Evolutionary conservation across 2,797 vertebrate species (phyloP).

Genomic region (Alcedo quadribrachys): DNA sequence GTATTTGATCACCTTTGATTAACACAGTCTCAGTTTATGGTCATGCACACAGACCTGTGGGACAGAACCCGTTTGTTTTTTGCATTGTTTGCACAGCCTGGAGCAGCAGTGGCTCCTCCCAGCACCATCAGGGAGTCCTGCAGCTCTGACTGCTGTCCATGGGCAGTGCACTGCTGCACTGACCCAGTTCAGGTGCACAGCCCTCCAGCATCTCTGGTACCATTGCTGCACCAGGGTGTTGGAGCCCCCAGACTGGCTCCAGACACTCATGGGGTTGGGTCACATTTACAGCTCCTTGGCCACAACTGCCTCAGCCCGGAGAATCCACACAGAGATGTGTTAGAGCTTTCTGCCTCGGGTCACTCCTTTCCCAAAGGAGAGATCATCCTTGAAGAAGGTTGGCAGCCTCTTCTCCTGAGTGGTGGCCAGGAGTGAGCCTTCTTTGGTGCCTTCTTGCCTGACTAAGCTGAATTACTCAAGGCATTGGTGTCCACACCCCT

Average conservation of each 20-base stretch:
- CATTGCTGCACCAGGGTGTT: background rate
- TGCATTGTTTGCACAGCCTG: background rate
- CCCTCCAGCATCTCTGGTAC: background rate
- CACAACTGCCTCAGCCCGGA: rapidly evolving
- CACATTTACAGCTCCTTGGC: too few relatives aligned
- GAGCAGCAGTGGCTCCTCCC: background rate
- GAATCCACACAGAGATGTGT: rapidly evolving
- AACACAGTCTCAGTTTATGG: rapidly evolving
- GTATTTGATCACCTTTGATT: background rate
- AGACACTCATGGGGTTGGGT: rapidly evolving
- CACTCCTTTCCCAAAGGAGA: background rate
- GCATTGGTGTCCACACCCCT: rapidly evolving
- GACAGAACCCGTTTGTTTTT: background rate
- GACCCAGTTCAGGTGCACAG: rapidly evolving
- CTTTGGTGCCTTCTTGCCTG: background rate
- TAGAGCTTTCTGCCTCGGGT: background rate
- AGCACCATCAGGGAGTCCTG: background rate
- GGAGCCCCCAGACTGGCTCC: background rate
- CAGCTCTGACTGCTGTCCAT: background rate
- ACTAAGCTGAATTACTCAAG: background rate
- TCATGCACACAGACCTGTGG: rapidly evolving
- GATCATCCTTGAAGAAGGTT: background rate
- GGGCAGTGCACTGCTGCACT: background rate
- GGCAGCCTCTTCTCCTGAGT: background rate
- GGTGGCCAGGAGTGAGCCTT: background rate